A percentile compares a stretch with the other conserved stretches of the same genome.
These are phyloP conservation scores for Caenorhabditis sp. DNA, from an alignment of 2,888 invertebrate species.

Conservation along the genomic window DNA sequence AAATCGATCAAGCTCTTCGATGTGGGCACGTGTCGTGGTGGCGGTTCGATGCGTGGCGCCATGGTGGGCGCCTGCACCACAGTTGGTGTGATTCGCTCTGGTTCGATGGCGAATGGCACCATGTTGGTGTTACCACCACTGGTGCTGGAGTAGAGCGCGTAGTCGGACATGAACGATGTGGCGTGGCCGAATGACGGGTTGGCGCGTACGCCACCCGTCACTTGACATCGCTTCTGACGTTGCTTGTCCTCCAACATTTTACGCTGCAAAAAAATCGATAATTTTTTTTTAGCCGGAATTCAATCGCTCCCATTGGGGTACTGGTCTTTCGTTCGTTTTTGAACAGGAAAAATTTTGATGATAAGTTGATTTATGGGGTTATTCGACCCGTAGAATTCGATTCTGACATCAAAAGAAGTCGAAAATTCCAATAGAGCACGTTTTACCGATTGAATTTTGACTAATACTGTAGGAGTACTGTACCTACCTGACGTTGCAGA, in stretches of 20 bases:
- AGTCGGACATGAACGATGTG: background rate
- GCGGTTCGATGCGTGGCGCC: background rate
- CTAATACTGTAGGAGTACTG: background rate
- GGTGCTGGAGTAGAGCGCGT: background rate
- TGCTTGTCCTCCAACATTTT: conserved; percentile 69
- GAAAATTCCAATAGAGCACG: too few species aligned
- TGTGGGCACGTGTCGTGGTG: background rate
- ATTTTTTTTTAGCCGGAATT: background rate
- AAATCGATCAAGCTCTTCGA: background rate
- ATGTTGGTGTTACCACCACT: background rate
- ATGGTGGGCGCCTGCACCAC: background rate
- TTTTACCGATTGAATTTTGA: background rate
- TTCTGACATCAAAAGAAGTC: too few species aligned
- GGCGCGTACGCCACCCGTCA: conserved; percentile 47
- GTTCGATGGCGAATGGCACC: background rate
- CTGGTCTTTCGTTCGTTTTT: too few species aligned
- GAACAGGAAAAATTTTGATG: too few species aligned
- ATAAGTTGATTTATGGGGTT: too few species aligned
- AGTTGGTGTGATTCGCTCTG: background rate
- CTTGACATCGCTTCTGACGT: conserved; percentile 55
- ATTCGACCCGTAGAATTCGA: too few species aligned
- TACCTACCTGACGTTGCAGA: conserved; percentile 56
- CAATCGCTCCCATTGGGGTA: too few species aligned
- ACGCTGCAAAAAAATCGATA: conserved; percentile 54
- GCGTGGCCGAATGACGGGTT: conserved; percentile 15